Evolutionary conservation across 1,140 invertebrate genomes (phyloP).

Genomic region (Caenorhabditis latens): DNA sequence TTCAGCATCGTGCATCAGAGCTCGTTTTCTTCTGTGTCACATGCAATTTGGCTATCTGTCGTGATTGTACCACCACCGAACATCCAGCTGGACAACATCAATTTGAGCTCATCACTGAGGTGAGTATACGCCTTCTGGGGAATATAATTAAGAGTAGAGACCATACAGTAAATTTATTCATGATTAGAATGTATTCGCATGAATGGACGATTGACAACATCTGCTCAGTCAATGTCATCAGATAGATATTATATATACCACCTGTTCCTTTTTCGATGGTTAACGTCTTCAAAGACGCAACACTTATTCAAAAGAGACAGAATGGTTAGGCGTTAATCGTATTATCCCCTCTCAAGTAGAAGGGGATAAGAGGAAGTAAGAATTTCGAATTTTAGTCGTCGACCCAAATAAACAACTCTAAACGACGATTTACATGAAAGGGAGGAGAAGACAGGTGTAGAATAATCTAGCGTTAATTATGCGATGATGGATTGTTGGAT

Average conservation of each 20-base stretch:
- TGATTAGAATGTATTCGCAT: neutral
- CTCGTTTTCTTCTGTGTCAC: slow-evolving; percentile 92
- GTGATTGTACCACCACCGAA: slow-evolving; percentile 90
- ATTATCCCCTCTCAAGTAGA: too few species aligned
- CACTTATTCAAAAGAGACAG: too few species aligned
- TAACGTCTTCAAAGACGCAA: too few species aligned
- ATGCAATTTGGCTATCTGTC: slow-evolving; percentile 90
- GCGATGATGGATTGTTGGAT: too few species aligned
- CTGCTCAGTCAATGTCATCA: neutral
- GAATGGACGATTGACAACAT: neutral
- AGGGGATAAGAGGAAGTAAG: too few species aligned
- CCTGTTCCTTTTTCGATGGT: neutral
- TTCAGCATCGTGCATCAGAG: slow-evolving; percentile 86
- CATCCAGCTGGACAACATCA: slow-evolving; percentile 89
- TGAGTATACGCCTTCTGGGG: slow-evolving; percentile 11
- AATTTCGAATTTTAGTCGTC: too few species aligned
- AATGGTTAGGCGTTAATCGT: too few species aligned
- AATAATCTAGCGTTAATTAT: too few species aligned
- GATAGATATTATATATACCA: neutral
- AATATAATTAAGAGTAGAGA: neutral
- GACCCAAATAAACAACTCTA: too few species aligned
- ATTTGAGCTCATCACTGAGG: slow-evolving; percentile 85
- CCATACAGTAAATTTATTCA: neutral
- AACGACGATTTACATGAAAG: too few species aligned
- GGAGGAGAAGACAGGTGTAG: too few species aligned